A percentile compares a stretch with the other conserved stretches of the same genome.
Conservation (phyloP, 2,888 invertebrate genomes). For the Cylloceria caligata region DNA sequence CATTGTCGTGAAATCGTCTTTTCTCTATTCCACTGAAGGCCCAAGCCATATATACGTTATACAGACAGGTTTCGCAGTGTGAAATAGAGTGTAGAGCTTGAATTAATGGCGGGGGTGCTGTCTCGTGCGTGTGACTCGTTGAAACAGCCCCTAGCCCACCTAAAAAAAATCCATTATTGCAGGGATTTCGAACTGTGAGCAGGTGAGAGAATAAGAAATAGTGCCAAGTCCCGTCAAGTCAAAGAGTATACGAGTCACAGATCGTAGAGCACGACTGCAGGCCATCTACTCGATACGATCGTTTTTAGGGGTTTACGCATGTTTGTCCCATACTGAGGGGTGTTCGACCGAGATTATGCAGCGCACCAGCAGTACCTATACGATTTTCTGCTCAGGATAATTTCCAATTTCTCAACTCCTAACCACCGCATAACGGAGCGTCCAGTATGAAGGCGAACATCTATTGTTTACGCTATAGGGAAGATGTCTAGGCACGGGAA, state of each 20-base stretch:
- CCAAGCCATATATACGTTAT: conserved; percentile 6
- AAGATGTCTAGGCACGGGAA: conserved; percentile 19
- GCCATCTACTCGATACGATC: conserved; percentile 59
- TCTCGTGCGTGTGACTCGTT: conserved; percentile 58
- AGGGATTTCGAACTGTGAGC: conserved; percentile 36
- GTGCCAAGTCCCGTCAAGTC: conserved; percentile 34
- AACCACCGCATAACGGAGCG: conserved; percentile 78
- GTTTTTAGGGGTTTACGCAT: conserved; percentile 67
- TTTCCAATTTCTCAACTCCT: conserved; percentile 77
- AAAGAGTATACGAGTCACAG: conserved; percentile 34
- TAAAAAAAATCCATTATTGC: conserved; percentile 52
- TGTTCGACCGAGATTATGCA: conserved; percentile 54
- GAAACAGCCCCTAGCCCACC: conserved; percentile 57
- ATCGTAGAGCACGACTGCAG: conserved; percentile 7
- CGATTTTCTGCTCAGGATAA: conserved; percentile 64
- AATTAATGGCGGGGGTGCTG: conserved; percentile 42
- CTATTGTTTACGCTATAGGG: conserved; percentile 7
- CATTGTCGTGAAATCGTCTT: conserved; percentile 42
- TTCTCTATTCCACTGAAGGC: conserved; percentile 9
- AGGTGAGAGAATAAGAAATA: conserved; percentile 55
- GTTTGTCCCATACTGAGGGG: conserved; percentile 68
- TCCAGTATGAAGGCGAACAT: not conserved
- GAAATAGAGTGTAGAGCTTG: conserved; percentile 35
- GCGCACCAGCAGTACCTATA: conserved; percentile 8
- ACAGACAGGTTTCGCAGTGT: conserved; percentile 44